Evolutionary conservation across 2,113 vertebrate genomes (phyloP).

Genomic region (Hypomesus transpacificus): DNA sequence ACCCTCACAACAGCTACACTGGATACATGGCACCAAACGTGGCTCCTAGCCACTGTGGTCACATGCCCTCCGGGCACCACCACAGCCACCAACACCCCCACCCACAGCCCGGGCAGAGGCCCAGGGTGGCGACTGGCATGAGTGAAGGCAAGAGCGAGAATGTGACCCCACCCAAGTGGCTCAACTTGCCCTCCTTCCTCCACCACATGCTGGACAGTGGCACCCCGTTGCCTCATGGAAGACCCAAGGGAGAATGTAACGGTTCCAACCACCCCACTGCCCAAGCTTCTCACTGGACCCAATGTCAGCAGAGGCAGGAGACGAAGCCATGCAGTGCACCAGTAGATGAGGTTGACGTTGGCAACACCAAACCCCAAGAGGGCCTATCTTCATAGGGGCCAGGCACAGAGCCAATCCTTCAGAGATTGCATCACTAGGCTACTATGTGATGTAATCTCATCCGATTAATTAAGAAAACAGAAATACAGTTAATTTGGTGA

Average conservation of each 20-base stretch:
- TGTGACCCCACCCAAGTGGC: neutral
- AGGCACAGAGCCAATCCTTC: neutral
- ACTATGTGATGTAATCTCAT: conserved; percentile 12
- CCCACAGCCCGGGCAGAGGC: neutral
- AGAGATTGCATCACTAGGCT: neutral
- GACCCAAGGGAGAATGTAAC: neutral
- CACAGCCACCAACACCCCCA: too few relatives aligned
- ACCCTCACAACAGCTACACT: neutral
- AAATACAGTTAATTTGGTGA: neutral
- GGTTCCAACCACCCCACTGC: neutral
- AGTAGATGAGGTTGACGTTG: neutral
- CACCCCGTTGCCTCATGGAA: neutral
- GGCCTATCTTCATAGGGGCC: neutral
- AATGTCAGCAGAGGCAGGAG: too few relatives aligned
- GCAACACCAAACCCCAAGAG: neutral
- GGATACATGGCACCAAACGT: neutral
- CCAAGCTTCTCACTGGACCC: too few relatives aligned
- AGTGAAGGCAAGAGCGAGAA: neutral
- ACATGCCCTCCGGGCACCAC: too few relatives aligned
- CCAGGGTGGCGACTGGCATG: neutral
- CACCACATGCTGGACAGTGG: neutral
- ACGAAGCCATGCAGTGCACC: neutral
- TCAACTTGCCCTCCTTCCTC: neutral
- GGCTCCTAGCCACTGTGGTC: neutral
- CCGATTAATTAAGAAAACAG: conserved; percentile 8